phyloP scores from a whole-genome alignment of 2,888 invertebrate genomes.

The Pollenia griseotomentosa region DNA sequence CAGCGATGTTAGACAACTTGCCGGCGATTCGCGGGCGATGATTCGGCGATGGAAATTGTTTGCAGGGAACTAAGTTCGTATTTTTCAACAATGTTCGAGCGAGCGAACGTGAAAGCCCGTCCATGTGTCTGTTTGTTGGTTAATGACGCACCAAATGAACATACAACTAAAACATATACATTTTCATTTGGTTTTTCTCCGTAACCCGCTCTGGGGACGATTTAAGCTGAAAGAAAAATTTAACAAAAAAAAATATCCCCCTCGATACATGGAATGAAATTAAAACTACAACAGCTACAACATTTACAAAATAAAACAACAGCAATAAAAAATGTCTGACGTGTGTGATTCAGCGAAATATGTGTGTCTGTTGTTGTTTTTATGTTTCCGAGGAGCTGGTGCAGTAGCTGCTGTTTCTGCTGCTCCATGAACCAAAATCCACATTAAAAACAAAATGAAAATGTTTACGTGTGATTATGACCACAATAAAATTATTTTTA shows the following conservation, averaged over 20 bases:
- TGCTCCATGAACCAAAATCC: constrained; percentile 40
- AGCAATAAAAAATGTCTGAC: constrained; percentile 32
- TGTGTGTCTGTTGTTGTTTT: constrained; percentile 19
- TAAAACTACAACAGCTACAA: neutral
- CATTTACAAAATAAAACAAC: neutral
- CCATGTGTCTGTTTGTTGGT: neutral
- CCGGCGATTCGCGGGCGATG: too few relatives aligned
- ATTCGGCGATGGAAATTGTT: too few relatives aligned
- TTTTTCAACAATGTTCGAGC: neutral
- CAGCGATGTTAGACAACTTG: too few relatives aligned
- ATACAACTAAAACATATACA: constrained; percentile 59
- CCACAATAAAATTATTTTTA: constrained; percentile 79
- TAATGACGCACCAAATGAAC: constrained; percentile 61
- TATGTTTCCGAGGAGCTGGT: constrained; percentile 27
- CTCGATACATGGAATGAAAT: constrained; percentile 16
- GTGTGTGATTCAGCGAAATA: constrained; percentile 22
- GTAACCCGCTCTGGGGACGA: constrained; percentile 47
- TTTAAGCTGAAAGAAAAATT: constrained; percentile 10
- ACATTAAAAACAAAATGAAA: constrained; percentile 34
- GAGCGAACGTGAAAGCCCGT: constrained; percentile 17
- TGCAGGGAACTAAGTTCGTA: too few relatives aligned
- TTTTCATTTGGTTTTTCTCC: constrained; percentile 53
- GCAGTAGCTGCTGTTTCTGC: constrained; percentile 39
- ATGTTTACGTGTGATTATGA: constrained; percentile 79
- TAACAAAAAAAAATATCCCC: constrained; percentile 39